Evolutionary conservation across 1,140 invertebrate genomes (phyloP), one percentile per base, ranked within the genome.

Genomic region (Pseudachorutes palmiensis): DNA sequence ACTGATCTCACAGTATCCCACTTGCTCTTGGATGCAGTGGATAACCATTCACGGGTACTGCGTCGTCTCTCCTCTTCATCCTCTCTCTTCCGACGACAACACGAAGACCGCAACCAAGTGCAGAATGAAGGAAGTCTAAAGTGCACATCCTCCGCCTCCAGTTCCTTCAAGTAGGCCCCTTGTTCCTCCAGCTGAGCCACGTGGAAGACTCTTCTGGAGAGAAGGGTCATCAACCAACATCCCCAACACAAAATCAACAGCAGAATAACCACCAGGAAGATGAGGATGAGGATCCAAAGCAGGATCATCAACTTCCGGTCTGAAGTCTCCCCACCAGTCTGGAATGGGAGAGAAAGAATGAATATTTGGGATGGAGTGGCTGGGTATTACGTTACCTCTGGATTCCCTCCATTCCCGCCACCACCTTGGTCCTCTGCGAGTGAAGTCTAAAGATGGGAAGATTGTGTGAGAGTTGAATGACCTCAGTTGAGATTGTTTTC

Each of bases 241-340:
- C 59, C 59, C 29, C 29, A 61, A 29, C 59, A 61, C 9, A 36
- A 3, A 9, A 61, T 61, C 2, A 61, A n/a, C 9, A 61, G 3
- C 5, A 61, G 59, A 29, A 36, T 36, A 29, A 61, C 31, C 9
- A 61, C 3, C 5, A 61, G 59, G 12, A 61, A 9, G 26, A 61
- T 30, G 14, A 30, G 26, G 30, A 61, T 61, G 5, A 61, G 59
- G 59, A 61, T 9, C 59, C 5, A 26, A 5, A 61, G 51, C 12
- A 24, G 9, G 51, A 55, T 55, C 24, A 14, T 55, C 12, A 24
- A 19, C 5, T 55, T 55, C 24, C 51, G 12, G 5, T 55, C 51
- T 55, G 9, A 24, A 14, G 51, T 55, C 51, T 55, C 24, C 51
- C 51, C 24, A 24, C 5, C 5, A 41, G 5, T 41, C 5, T 41